Evolutionary conservation across 2,113 vertebrate genomes (phyloP).

Genomic region (Xenopus borealis): DNA sequence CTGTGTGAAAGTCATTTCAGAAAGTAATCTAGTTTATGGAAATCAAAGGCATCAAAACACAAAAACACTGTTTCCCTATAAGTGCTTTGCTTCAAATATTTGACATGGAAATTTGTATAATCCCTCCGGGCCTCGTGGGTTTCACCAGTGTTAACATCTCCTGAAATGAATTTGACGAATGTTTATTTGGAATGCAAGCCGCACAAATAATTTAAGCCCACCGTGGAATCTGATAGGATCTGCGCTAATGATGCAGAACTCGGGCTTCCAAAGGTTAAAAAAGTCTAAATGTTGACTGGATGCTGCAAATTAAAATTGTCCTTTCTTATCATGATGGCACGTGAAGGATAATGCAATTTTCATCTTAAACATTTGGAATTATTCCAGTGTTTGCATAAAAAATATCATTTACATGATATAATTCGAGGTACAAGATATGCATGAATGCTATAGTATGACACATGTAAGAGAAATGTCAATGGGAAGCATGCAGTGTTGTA

Average conservation of each 20-base stretch:
- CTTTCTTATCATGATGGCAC: slow-evolving; percentile 49
- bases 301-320: slow-evolving; percentile 48
- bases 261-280: slow-evolving; percentile 59
- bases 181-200: slow-evolving; percentile 72
- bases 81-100: slow-evolving; percentile 81
- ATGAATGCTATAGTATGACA: neutral
- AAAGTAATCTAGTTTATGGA: slow-evolving; percentile 85
- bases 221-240: slow-evolving; percentile 67
- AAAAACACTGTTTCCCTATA: slow-evolving; percentile 76
- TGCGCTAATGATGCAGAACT: slow-evolving; percentile 66
- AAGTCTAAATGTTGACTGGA: slow-evolving; percentile 67
- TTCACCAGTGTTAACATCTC: slow-evolving; percentile 78
- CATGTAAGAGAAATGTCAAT: slow-evolving; percentile 50
- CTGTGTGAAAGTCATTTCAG: slow-evolving; percentile 83
- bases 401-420: neutral
- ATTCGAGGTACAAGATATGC: neutral
- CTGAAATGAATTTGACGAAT: slow-evolving; percentile 81
- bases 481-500: neutral
- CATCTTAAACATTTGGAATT: slow-evolving; percentile 38
- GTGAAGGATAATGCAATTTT: slow-evolving; percentile 50
- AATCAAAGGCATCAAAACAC: slow-evolving; percentile 82
- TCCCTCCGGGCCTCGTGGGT: slow-evolving; percentile 75
- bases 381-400: slow-evolving; percentile 13
- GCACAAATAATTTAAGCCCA: slow-evolving; percentile 74
- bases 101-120: slow-evolving; percentile 84